A percentile compares a stretch with the other conserved stretches of the same genome.
These are phyloP conservation scores for Pyrgilauda ruficollis DNA, from an alignment of 2,113 vertebrate genomes.

Conservation along the genomic window DNA sequence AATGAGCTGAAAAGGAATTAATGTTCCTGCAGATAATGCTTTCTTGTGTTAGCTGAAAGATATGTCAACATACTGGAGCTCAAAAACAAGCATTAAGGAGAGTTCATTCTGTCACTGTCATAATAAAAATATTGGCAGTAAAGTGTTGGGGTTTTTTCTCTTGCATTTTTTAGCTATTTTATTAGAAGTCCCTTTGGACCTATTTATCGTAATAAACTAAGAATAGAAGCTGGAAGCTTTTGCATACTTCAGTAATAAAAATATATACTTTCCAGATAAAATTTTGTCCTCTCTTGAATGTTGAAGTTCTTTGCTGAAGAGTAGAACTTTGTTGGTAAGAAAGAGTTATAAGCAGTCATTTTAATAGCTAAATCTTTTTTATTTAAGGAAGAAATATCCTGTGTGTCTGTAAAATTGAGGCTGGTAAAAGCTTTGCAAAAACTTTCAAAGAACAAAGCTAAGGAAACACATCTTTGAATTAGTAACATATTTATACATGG, in stretches of 20 bases:
- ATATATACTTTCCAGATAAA: neutral
- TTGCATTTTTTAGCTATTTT: neutral
- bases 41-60: neutral
- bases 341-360: neutral
- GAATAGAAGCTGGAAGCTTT: neutral
- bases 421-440: neutral
- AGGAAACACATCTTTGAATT: neutral
- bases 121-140: neutral
- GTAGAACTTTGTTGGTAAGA: neutral
- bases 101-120: neutral
- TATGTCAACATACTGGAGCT: neutral
- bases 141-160: neutral
- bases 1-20: neutral
- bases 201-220: neutral
- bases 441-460: neutral
- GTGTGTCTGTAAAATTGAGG: neutral
- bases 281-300: neutral
- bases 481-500: neutral
- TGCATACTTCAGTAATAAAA: neutral
- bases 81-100: neutral
- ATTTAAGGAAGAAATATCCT: neutral
- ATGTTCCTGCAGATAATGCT: neutral
- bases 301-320: neutral
- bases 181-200: neutral
- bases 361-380: neutral